Evolutionary conservation across 2,888 invertebrate genomes (phyloP).

Genomic region (Thymelicus sylvestris): DNA sequence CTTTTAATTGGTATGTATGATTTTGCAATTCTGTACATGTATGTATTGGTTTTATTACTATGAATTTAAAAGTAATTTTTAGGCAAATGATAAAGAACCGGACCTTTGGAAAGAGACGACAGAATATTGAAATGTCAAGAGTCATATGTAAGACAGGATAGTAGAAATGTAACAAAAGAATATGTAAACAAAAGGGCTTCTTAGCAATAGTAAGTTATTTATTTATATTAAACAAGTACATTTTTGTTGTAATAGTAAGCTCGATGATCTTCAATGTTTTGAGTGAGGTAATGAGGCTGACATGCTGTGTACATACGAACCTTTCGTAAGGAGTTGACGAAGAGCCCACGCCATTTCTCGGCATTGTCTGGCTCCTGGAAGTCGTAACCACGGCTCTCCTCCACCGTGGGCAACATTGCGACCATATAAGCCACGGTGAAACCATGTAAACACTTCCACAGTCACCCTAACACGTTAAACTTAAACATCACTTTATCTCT

Average conservation of each 20-base stretch:
- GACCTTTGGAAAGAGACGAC: not conserved
- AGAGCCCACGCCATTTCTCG: slow-evolving; percentile 96
- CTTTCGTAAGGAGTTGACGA: slow-evolving; percentile 94
- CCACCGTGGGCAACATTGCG: slow-evolving; percentile 82
- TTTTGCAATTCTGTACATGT: not conserved
- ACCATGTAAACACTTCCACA: slow-evolving; percentile 77
- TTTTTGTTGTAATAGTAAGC: not conserved
- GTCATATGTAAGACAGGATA: slow-evolving; percentile 5
- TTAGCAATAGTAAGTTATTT: not conserved
- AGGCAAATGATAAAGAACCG: not conserved
- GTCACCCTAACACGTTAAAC: slow-evolving; percentile 61
- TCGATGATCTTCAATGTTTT: slow-evolving; percentile 38
- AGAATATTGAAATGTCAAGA: slow-evolving; percentile 13
- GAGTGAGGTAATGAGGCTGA: slow-evolving; percentile 41
- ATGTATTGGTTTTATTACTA: not conserved
- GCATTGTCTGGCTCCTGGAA: slow-evolving; percentile 95
- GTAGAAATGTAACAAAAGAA: not conserved
- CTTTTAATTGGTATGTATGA: too few relatives aligned
- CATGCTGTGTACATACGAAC: slow-evolving; percentile 77
- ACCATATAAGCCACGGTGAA: slow-evolving; percentile 66
- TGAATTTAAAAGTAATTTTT: not conserved
- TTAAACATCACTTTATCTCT: slow-evolving; percentile 57
- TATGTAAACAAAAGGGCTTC: slow-evolving; percentile 4
- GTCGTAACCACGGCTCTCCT: slow-evolving; percentile 88
- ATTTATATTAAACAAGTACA: not conserved